phyloP scores from a whole-genome alignment of 37 sponge, comb jelly and placozoan species.

The Cladorhizidae sp. region DNA sequence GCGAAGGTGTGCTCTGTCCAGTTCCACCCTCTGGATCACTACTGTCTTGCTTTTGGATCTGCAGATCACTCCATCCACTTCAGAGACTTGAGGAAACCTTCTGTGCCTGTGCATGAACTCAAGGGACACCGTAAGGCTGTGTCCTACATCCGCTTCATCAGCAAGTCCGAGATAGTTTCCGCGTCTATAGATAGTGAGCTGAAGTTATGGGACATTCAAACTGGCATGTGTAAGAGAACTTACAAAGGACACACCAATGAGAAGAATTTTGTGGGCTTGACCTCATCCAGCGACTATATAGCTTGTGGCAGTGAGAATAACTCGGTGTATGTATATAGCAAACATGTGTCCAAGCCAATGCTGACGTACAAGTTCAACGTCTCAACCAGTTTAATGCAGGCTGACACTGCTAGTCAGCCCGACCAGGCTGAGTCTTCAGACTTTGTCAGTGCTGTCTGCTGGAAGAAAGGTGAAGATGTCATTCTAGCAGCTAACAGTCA shows the following conservation, averaged over 20 bases:
- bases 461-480: constrained; percentile 39
- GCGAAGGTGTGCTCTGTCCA: constrained; percentile 87
- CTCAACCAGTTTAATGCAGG: constrained; percentile 44
- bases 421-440: neutral
- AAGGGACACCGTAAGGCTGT: constrained; percentile 89
- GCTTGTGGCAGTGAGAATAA: constrained; percentile 91
- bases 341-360: constrained; percentile 68
- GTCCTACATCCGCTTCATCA: constrained; percentile 80
- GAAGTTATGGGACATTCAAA: too few species aligned
- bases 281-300: constrained; percentile 63
- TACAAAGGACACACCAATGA: constrained; percentile 85
- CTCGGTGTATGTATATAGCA: constrained; percentile 67
- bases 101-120: constrained; percentile 30
- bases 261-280: constrained; percentile 90
- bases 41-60: neutral
- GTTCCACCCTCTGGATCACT: constrained; percentile 52
- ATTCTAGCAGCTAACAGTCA: constrained; percentile 88
- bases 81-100: constrained; percentile 69
- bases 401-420: neutral
- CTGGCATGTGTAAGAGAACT: too few species aligned
- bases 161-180: constrained; percentile 66
- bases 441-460: constrained; percentile 45
- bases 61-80: constrained; percentile 79
- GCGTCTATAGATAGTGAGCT: constrained; percentile 71
- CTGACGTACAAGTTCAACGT: constrained; percentile 58